A percentile compares a stretch with the other conserved stretches of the same genome.
phyloP scores from a whole-genome alignment of 64 coral and sea anemone species.

The Catalaphyllia jardinei region DNA sequence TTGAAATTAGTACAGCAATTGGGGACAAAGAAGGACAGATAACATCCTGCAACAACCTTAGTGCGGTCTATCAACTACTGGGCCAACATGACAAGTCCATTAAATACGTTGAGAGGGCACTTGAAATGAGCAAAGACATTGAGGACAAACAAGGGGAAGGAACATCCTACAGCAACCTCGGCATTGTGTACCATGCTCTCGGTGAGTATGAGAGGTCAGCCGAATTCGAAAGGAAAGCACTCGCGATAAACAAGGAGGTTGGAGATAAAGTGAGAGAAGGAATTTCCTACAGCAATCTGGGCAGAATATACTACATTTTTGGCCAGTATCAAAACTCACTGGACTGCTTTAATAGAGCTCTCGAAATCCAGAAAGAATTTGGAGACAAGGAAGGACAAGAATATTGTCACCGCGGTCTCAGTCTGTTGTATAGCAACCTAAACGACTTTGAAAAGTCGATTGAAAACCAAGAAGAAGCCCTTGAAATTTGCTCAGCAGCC shows the following conservation, averaged over 20 bases:
- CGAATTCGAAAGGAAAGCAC: background rate
- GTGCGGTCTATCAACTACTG: background rate
- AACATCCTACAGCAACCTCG: background rate
- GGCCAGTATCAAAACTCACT: background rate
- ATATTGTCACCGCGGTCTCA: background rate
- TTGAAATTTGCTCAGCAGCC: background rate
- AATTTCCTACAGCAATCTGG: conserved; percentile 12
- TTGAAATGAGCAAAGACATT: background rate
- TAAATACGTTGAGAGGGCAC: background rate
- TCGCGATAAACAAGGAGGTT: background rate
- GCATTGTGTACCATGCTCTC: background rate
- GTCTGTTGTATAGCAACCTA: background rate
- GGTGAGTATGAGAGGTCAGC: background rate
- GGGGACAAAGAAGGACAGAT: background rate
- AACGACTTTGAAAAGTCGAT: conserved; percentile 27
- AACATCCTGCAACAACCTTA: conserved; percentile 3
- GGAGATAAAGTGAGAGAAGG: background rate
- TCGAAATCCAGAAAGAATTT: conserved; percentile 4
- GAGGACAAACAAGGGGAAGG: background rate
- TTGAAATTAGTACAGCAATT: background rate
- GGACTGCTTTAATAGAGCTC: background rate
- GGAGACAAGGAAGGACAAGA: background rate
- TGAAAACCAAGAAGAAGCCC: conserved; percentile 24
- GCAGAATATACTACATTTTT: conserved; percentile 5
- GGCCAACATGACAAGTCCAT: background rate